Evolutionary conservation across 2,888 invertebrate species (phyloP).

Genomic region (Zhuqinia jingwanae): DNA sequence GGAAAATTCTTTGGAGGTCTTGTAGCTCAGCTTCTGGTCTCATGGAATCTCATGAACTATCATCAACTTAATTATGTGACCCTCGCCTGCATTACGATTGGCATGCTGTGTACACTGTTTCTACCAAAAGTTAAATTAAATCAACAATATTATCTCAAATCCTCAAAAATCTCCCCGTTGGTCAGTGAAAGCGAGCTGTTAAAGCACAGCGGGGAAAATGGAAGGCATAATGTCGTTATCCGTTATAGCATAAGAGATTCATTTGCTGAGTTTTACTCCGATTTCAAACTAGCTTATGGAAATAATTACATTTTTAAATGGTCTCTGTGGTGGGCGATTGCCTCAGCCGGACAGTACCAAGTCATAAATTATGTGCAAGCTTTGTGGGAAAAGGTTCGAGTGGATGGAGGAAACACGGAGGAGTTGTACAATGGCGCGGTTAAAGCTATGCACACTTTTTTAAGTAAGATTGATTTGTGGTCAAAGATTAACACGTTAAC

Average conservation of each 20-base stretch:
- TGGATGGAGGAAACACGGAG: constrained; percentile 78
- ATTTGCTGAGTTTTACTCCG: constrained; percentile 78
- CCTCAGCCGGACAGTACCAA: constrained; percentile 83
- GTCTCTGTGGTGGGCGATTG: constrained; percentile 90
- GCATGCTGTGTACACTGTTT: constrained; percentile 87
- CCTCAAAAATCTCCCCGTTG: background rate
- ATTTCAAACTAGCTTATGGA: constrained; percentile 84
- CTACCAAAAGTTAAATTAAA: constrained; percentile 86
- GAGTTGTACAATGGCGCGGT: constrained; percentile 83
- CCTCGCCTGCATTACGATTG: constrained; percentile 86
- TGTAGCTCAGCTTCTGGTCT: constrained; percentile 89
- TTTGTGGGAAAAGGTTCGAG: constrained; percentile 87
- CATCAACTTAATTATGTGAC: constrained; percentile 91
- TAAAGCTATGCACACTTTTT: constrained; percentile 88
- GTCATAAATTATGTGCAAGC: constrained; percentile 90
- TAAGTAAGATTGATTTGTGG: constrained; percentile 80
- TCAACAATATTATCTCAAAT: constrained; percentile 41
- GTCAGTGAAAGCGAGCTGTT: background rate
- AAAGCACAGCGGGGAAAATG: background rate
- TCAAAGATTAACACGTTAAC: too few species aligned
- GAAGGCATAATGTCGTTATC: background rate
- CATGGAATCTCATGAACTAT: constrained; percentile 86
- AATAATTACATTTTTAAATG: constrained; percentile 86
- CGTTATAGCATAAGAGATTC: background rate
- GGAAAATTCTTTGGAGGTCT: constrained; percentile 90